Conservation (phyloP, 2,888 invertebrate genomes). For the Amiota communis region DNA sequence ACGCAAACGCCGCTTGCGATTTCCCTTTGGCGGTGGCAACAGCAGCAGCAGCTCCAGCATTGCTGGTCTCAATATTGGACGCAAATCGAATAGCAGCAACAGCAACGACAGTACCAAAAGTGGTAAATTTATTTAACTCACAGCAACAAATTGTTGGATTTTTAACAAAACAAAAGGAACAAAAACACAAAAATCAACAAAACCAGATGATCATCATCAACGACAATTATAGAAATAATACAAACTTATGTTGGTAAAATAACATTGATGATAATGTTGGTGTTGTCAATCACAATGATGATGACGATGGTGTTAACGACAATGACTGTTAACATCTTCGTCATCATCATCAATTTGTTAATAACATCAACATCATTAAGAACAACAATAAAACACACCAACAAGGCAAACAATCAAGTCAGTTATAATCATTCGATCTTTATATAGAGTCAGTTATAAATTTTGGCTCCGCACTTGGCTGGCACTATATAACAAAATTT, state of each 20-base stretch:
- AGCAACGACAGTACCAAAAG: slow-evolving; percentile 32
- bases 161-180: no score
- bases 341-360: neutral
- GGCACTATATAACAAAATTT: neutral
- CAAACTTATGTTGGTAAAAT: no score
- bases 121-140: slow-evolving; percentile 37
- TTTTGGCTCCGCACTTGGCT: no score
- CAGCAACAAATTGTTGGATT: slow-evolving; percentile 34
- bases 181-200: neutral
- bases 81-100: slow-evolving; percentile 28
- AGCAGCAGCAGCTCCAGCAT: slow-evolving; percentile 20
- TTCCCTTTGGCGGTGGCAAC: slow-evolving; percentile 49
- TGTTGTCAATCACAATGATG: neutral
- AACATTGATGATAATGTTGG: neutral
- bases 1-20: slow-evolving; percentile 52
- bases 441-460: neutral
- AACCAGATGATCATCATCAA: neutral
- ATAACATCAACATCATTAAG: neutral
- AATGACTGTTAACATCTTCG: neutral
- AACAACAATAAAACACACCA: neutral
- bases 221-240: neutral
- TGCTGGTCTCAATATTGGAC: slow-evolving; percentile 26
- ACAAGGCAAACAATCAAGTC: slow-evolving; percentile 9
- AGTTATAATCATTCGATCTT: slow-evolving; percentile 20
- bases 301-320: neutral